Conservation (phyloP, 2,113 vertebrate genomes). For the Muntiacus muntjak region DNA sequence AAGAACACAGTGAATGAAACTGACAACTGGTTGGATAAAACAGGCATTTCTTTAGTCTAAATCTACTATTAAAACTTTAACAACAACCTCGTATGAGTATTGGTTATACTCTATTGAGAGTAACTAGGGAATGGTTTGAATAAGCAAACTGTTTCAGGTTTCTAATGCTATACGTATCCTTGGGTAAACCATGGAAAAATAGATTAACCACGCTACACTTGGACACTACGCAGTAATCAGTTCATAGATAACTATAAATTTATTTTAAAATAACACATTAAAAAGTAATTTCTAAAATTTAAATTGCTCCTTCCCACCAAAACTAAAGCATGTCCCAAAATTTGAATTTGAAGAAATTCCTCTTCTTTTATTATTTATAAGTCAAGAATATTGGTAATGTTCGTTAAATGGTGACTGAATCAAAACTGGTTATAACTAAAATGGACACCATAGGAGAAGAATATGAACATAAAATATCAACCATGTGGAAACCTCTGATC, state of each 20-base stretch:
- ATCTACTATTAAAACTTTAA: not conserved
- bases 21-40: not conserved
- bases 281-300: slow-evolving; percentile 4
- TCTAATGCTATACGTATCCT: not conserved
- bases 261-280: not conserved
- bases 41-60: not conserved
- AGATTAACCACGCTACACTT: not conserved
- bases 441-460: not conserved
- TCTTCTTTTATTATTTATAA: not conserved
- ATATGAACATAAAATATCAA: not conserved
- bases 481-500: not conserved
- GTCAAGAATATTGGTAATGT: not conserved
- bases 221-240: not conserved
- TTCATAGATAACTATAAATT: not conserved
- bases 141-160: not conserved
- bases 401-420: not conserved
- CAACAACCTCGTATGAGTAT: not conserved
- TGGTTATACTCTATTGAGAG: not conserved
- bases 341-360: slow-evolving; percentile 12
- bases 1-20: not conserved
- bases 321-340: not conserved
- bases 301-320: not conserved
- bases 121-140: not conserved
- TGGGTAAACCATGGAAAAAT: not conserved
- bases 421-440: slow-evolving; percentile 34